Evolutionary conservation across 2,888 invertebrate genomes (phyloP).

Genomic region (Leucoma salicis): DNA sequence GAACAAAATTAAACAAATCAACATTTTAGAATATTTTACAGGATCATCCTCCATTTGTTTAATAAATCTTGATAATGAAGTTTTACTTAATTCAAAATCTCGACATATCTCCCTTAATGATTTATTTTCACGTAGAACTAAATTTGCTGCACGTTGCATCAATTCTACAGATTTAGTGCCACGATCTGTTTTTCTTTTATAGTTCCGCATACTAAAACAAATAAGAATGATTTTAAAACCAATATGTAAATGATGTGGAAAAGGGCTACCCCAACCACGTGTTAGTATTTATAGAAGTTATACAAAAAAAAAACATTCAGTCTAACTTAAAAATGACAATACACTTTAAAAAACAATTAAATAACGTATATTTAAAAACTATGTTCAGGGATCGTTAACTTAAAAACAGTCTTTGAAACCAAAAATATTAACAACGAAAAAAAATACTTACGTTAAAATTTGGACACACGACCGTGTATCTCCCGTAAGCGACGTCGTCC

Average conservation of each 20-base stretch:
- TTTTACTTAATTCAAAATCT: not conserved
- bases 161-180: constrained; percentile 2
- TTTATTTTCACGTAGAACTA: constrained; percentile 8
- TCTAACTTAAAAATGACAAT: constrained; percentile 1
- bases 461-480: not conserved
- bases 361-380: constrained; percentile 6
- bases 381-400: constrained; percentile 3
- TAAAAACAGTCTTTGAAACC: constrained; percentile 6
- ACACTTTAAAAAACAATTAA: constrained; percentile 4
- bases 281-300: constrained; percentile 7
- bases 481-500: too few species aligned
- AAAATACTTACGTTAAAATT: constrained; percentile 9
- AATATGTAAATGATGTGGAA: constrained; percentile 4
- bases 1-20: too few species aligned
- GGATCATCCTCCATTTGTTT: not conserved
- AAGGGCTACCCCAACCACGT: constrained; percentile 6
- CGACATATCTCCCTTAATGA: constrained; percentile 4
- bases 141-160: constrained; percentile 1
- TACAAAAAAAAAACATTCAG: constrained; percentile 1
- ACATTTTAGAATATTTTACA: not conserved
- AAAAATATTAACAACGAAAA: constrained; percentile 5
- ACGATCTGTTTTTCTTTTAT: constrained; percentile 2
- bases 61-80: constrained; percentile 1
- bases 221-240: too few species aligned
- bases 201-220: constrained; percentile 6